Evolutionary conservation across 1,140 invertebrate genomes (phyloP), one percentile per base, ranked within the genome.

Genomic region (Phocides pigmalion): DNA sequence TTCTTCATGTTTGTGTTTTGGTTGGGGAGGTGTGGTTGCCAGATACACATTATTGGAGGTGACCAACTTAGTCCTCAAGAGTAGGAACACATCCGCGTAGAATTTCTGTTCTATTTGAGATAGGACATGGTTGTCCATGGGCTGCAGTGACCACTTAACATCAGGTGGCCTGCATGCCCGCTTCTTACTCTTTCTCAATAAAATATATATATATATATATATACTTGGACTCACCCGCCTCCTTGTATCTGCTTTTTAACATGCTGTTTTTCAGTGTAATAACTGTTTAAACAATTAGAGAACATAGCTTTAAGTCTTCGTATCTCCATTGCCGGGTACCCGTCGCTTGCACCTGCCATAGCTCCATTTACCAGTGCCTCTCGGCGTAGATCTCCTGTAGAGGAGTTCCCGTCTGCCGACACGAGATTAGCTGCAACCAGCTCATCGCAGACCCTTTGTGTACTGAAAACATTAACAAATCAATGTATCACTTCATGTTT

Each of bases 261-360:
- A 88, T 99, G 98, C 79, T 97, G 97, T 85, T 98, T 98, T 4
- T 95, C 96, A 50, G 97, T 95, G 87, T 99, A 99, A 84, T 98
- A 99, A 37, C 95, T 94, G 42, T 96, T 94, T 16, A 99, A 92
- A 56, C 97, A 94, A 1, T 91, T 86, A 1, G 94, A 91, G 68
- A 92, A 69, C 0, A 77, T 69, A 0, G 82, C 74, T 12, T 78
- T 81, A 0, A 92, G 72, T 20, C 91, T 63, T 0, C 87, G 64
- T 9, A 68, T 70, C 68, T 92, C 90, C 19, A 87, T 42, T 2
- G 81, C 77, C 0, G 87, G 67, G 56, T 92, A 92, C 0, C 89
- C 85, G 15, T 92, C 90, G 6, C 70, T 77, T 11, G 88, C 87
- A 12, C 80, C 84, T 0, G 87, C 89, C 76, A 92, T 78, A 0